Percentiles rank a stretch among this genome's conserved stretches.
Evolutionary conservation across 2,113 vertebrate species (phyloP).

Genomic region (Oncorhynchus masou): DNA sequence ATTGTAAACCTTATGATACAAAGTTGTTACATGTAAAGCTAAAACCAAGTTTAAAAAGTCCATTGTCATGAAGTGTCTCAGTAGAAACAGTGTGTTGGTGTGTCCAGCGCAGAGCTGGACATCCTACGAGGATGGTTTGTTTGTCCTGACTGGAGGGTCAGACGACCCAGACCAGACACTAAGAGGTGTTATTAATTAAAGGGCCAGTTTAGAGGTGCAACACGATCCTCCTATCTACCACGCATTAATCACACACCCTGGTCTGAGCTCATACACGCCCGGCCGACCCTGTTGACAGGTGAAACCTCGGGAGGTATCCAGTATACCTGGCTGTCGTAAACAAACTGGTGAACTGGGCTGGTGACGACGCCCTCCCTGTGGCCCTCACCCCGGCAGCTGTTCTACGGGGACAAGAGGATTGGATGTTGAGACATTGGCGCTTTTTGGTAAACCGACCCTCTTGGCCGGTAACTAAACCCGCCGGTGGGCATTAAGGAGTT

Average conservation of each 20-base stretch:
- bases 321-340: slow-evolving; percentile 34
- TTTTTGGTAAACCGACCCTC: slow-evolving; percentile 80
- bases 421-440: slow-evolving; percentile 80
- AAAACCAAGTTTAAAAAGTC: no score
- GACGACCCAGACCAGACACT: slow-evolving; percentile 52
- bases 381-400: slow-evolving; percentile 27
- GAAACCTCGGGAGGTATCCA: slow-evolving; percentile 45
- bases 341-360: slow-evolving; percentile 40
- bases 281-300: background rate
- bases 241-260: slow-evolving; percentile 90
- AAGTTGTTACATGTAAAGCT: no score
- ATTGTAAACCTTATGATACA: no score
- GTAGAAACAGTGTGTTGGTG: no score
- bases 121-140: background rate
- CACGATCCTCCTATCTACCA: slow-evolving; percentile 77
- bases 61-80: no score
- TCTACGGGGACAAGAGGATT: slow-evolving; percentile 46
- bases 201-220: slow-evolving; percentile 82
- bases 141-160: slow-evolving; percentile 45
- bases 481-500: slow-evolving; percentile 75
- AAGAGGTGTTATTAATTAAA: slow-evolving; percentile 87
- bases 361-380: slow-evolving; percentile 65
- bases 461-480: slow-evolving; percentile 79
- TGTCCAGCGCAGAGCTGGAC: no score
- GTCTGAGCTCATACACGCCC: slow-evolving; percentile 56